These are phyloP conservation scores for Platycheirus rosarum DNA, from an alignment of 2,888 invertebrate genomes.

Conservation along the genomic window DNA sequence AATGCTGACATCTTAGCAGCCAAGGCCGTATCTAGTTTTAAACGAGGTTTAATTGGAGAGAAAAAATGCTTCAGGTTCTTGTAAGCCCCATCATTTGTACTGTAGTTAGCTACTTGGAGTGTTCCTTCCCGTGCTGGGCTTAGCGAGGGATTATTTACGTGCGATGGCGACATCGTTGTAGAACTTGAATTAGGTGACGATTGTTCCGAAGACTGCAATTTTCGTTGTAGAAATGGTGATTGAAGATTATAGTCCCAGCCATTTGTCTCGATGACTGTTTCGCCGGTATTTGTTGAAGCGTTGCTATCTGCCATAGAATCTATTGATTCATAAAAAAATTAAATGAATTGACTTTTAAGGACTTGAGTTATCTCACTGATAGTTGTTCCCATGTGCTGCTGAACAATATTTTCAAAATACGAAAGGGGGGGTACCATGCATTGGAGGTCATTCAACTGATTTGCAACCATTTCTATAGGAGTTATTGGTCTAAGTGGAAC, in stretches of 20 bases:
- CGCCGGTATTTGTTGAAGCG: conserved; percentile 78
- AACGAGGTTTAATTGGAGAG: conserved; percentile 82
- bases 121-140: conserved; percentile 37
- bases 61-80: conserved; percentile 83
- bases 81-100: conserved; percentile 68
- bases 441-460: conserved; percentile 80
- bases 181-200: conserved; percentile 52
- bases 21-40: conserved; percentile 79
- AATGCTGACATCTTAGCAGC: conserved; percentile 73
- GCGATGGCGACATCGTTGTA: conserved; percentile 41
- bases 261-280: conserved; percentile 80
- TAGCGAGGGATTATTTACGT: conserved; percentile 37
- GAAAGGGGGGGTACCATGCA: conserved; percentile 81
- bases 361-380: conserved; percentile 75
- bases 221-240: conserved; percentile 79
- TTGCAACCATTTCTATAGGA: conserved; percentile 80
- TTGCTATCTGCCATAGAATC: conserved; percentile 75
- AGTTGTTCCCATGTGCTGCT: conserved; percentile 79
- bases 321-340: neutral
- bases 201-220: conserved; percentile 72
- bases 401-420: conserved; percentile 82
- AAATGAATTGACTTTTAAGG: neutral
- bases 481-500: conserved; percentile 79
- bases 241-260: conserved; percentile 82
- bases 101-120: conserved; percentile 10